Evolutionary conservation across 2,113 vertebrate genomes (phyloP).

Genomic region (Prolemur simus): DNA sequence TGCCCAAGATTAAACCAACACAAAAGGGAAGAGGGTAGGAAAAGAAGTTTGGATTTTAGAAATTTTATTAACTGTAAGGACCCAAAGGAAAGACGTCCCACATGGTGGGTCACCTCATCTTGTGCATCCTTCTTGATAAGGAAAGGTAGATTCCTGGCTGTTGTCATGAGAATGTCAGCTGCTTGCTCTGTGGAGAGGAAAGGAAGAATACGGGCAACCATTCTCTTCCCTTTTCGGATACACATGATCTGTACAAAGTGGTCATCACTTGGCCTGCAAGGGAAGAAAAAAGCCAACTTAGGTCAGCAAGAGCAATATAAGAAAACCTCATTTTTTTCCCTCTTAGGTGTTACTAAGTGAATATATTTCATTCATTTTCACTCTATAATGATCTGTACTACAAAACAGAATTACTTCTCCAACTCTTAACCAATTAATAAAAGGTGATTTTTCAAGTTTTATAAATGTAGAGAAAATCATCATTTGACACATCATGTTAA

Average conservation of each 20-base stretch:
- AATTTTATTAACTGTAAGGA: neutral
- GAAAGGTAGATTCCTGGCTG: constrained; percentile 93
- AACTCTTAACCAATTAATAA: neutral
- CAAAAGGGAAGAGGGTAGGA: neutral
- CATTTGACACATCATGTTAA: neutral
- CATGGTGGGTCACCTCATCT: constrained; percentile 89
- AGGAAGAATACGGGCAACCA: constrained; percentile 93
- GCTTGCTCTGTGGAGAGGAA: constrained; percentile 91
- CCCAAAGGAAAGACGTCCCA: neutral
- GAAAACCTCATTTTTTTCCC: neutral
- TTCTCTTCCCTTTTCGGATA: constrained; percentile 96
- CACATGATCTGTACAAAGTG: constrained; percentile 99
- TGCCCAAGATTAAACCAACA: neutral
- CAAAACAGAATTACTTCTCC: neutral
- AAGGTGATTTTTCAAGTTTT: neutral
- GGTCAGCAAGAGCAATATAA: neutral
- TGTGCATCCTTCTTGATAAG: constrained; percentile 97
- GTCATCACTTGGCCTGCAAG: constrained; percentile 90
- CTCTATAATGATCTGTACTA: neutral
- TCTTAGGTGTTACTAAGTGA: neutral
- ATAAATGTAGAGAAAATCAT: neutral
- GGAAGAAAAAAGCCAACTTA: neutral
- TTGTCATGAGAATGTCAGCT: constrained; percentile 90
- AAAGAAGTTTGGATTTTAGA: neutral
- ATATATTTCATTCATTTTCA: neutral